phyloP scores from a whole-genome alignment of 1,140 invertebrate species.

The Pseudomyrmex flavicornis region DNA sequence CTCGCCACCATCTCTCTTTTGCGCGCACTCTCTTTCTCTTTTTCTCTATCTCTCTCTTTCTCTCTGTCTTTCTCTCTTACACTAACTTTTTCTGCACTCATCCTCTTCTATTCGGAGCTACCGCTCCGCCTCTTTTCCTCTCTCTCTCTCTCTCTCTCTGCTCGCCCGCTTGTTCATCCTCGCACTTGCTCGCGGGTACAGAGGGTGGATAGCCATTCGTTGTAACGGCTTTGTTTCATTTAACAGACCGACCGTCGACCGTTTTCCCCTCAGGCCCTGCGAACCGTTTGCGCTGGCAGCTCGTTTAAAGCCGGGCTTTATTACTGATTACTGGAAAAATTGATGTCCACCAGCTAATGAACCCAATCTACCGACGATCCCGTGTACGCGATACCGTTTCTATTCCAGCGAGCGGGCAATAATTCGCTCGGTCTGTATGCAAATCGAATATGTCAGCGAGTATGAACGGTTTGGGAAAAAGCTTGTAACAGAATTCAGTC shows the following conservation, averaged over 20 bases:
- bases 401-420: conserved; percentile 63
- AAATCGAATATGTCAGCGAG: conserved; percentile 70
- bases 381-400: conserved; percentile 64
- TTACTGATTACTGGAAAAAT: conserved; percentile 82
- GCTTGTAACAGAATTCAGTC: conserved; percentile 56
- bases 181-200: conserved; percentile 60
- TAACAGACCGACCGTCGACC: conserved; percentile 77
- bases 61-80: conserved; percentile 57
- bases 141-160: conserved; percentile 27
- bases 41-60: background rate
- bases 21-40: background rate
- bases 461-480: conserved; percentile 51
- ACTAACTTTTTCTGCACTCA: conserved; percentile 53
- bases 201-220: conserved; percentile 79
- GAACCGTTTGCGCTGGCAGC: conserved; percentile 71
- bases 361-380: conserved; percentile 70
- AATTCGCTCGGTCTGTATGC: conserved; percentile 64
- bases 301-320: conserved; percentile 79
- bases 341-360: conserved; percentile 78
- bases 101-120: conserved; percentile 53
- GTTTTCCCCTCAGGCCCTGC: conserved; percentile 66
- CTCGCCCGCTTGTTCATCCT: conserved; percentile 45
- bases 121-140: background rate
- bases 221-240: conserved; percentile 82
- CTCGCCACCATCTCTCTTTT: conserved; percentile 48